These are phyloP conservation scores for Podargus strigoides DNA, from an alignment of 2,797 vertebrate species.

Conservation along the genomic window DNA sequence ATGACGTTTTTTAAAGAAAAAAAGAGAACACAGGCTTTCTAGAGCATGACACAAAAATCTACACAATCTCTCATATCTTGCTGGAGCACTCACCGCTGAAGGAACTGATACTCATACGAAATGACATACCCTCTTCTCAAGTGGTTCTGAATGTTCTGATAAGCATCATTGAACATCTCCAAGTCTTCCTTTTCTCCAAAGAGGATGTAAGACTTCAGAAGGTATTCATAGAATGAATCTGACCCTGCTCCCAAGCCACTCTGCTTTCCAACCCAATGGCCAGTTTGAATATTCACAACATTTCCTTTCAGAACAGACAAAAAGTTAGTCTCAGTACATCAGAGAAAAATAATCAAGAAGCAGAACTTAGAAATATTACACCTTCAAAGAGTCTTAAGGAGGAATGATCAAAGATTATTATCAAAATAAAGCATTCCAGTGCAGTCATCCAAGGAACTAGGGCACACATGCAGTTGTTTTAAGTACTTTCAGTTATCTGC, in stretches of 20 bases:
- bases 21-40: neutral
- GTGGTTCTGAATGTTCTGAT: conserved; percentile 92
- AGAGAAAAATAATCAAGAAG: neutral
- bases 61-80: rapidly evolving
- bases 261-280: conserved; percentile 95
- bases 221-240: conserved; percentile 97
- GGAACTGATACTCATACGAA: neutral
- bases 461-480: neutral
- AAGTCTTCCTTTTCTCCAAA: conserved; percentile 96
- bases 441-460: neutral
- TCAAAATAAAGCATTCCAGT: neutral
- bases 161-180: conserved; percentile 91
- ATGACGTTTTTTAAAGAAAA: neutral
- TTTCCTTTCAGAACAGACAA: conserved; percentile 80
- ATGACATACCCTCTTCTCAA: conserved; percentile 89
- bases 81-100: neutral
- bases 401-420: neutral
- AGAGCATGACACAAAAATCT: neutral
- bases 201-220: conserved; percentile 96
- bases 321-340: neutral
- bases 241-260: conserved; percentile 94
- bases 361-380: neutral
- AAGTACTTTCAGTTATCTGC: neutral
- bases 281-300: conserved; percentile 97
- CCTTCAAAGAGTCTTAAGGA: neutral